Percentiles rank a stretch among this genome's conserved stretches.
These are phyloP conservation scores for Diorhabda elongata DNA, from an alignment of 1,140 invertebrate genomes.

Conservation along the genomic window DNA sequence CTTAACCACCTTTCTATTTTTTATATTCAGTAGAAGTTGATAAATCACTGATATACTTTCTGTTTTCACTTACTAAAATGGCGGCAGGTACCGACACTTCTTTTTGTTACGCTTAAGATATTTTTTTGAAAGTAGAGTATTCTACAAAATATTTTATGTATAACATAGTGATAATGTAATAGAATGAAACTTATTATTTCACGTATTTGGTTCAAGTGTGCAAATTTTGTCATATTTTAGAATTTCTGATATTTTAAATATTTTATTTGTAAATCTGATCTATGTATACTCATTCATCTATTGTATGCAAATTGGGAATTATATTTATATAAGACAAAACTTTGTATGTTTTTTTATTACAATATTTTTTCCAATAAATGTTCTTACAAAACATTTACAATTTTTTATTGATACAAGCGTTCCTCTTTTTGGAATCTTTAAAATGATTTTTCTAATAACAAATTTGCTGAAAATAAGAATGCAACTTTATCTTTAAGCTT, in stretches of 20 bases:
- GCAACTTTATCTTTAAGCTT: too few species aligned
- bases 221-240: not conserved
- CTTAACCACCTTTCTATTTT: too few species aligned
- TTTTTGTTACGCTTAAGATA: too few species aligned
- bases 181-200: constrained; percentile 9
- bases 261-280: constrained; percentile 18
- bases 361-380: constrained; percentile 38
- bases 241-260: constrained; percentile 12
- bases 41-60: too few species aligned
- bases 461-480: too few species aligned
- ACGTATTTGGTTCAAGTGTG: constrained; percentile 3
- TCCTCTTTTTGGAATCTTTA: not conserved
- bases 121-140: too few species aligned
- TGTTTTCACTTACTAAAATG: too few species aligned
- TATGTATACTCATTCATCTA: constrained; percentile 29
- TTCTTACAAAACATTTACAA: constrained; percentile 29
- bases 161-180: constrained; percentile 2
- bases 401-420: constrained; percentile 13
- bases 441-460: too few species aligned
- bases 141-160: not conserved
- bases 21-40: too few species aligned
- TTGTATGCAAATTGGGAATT: constrained; percentile 28
- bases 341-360: constrained; percentile 37
- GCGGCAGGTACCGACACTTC: too few species aligned
- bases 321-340: constrained; percentile 32